Percentiles rank a stretch among this genome's conserved stretches.
Conservation (phyloP, 2,113 vertebrate genomes). For the Chamaetylas fuelleborni region DNA sequence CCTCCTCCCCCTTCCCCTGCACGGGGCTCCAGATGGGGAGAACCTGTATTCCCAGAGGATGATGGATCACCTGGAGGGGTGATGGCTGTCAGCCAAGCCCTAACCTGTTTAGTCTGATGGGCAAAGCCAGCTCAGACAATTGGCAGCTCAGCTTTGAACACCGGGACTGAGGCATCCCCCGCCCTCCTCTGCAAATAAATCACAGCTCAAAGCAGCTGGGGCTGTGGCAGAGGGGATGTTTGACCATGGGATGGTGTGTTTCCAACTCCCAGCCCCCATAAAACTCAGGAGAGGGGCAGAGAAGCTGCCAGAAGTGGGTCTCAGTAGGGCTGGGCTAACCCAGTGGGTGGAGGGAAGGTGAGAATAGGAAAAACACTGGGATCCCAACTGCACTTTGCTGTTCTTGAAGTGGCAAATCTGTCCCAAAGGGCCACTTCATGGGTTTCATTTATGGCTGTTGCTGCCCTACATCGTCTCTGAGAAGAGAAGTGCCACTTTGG, state of each 20-base stretch:
- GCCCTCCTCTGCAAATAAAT: neutral
- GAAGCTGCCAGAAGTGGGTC: neutral
- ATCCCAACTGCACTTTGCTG: neutral
- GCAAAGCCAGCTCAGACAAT: fast-evolving
- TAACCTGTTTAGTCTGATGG: neutral
- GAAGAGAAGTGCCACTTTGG: slow-evolving; percentile 10
- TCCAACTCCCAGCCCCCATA: neutral
- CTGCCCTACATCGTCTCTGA: neutral
- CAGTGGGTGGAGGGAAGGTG: neutral
- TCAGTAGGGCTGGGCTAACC: neutral
- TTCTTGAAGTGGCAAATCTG: neutral
- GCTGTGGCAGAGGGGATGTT: neutral
- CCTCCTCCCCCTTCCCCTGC: neutral
- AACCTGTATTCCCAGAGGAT: neutral
- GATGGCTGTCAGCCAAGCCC: neutral
- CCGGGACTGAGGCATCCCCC: fast-evolving
- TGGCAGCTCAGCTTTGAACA: neutral
- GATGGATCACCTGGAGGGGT: neutral
- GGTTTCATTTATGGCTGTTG: neutral
- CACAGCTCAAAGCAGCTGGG: neutral
- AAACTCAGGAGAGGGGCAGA: neutral
- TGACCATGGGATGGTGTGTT: fast-evolving
- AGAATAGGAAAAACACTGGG: fast-evolving
- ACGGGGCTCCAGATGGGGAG: neutral
- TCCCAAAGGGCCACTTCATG: neutral